Conservation (phyloP, 2,797 vertebrate species). For the Hippopotamyrus pictus region DNA sequence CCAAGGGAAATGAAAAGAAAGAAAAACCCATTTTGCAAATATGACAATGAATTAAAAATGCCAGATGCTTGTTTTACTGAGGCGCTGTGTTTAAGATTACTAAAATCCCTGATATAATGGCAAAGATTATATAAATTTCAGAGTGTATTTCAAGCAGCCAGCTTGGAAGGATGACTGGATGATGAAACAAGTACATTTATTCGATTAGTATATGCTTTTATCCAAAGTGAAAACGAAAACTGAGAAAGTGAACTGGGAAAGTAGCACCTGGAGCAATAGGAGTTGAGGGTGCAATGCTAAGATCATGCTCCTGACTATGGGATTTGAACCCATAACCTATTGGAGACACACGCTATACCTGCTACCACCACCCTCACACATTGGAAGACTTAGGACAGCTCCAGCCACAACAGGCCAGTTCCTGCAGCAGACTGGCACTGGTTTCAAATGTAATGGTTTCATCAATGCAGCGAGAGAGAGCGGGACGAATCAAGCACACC, state of each 20-base stretch:
- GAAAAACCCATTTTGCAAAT: background rate
- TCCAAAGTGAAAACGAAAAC: background rate
- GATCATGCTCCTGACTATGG: background rate
- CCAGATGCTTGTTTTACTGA: background rate
- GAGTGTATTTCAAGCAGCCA: background rate
- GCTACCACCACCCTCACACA: constrained; percentile 17
- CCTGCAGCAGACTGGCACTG: constrained; percentile 34
- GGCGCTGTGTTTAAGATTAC: background rate
- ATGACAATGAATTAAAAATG: background rate
- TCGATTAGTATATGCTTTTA: background rate
- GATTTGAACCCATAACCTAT: background rate
- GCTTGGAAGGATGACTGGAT: background rate
- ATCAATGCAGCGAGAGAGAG: constrained; percentile 36
- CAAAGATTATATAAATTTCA: background rate
- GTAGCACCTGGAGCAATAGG: background rate
- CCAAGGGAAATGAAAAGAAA: background rate
- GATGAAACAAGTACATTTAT: constrained; percentile 26
- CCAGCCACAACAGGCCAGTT: constrained; percentile 31
- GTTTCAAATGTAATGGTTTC: constrained; percentile 42
- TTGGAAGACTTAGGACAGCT: constrained; percentile 26
- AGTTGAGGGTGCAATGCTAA: background rate
- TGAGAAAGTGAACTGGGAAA: too few species aligned
- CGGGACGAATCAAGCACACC: constrained; percentile 29
- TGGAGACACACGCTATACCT: background rate
- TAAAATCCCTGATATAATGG: background rate